These are phyloP conservation scores for Oegoconia quadripuncta DNA, from an alignment of 2,888 invertebrate species.

Conservation along the genomic window DNA sequence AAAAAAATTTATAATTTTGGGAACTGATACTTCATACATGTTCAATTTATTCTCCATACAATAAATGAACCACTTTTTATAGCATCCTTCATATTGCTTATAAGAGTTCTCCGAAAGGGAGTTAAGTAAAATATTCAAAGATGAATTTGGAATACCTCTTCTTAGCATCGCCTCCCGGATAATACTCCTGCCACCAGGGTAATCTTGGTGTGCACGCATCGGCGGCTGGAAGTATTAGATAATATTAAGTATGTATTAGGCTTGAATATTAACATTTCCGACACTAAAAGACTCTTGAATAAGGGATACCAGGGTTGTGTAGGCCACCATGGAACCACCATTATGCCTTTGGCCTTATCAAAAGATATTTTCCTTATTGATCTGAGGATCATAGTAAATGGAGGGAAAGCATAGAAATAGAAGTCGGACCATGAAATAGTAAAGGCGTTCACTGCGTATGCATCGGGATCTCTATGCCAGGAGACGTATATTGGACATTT, in stretches of 20 bases:
- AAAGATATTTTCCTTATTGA: constrained; percentile 9
- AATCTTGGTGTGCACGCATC: constrained; percentile 10
- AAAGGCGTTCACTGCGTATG: constrained; percentile 10
- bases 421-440: constrained; percentile 5
- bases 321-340: constrained; percentile 13
- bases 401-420: constrained; percentile 12
- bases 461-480: too few relatives aligned
- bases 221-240: constrained; percentile 10
- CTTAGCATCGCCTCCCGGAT: constrained; percentile 13
- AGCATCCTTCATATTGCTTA: constrained; percentile 16
- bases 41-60: constrained; percentile 14
- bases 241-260: constrained; percentile 9
- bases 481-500: constrained; percentile 12
- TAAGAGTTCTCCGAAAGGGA: constrained; percentile 13
- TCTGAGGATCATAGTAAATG: constrained; percentile 7
- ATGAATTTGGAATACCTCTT: constrained; percentile 9
- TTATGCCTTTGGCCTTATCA: constrained; percentile 10
- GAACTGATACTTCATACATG: constrained; percentile 8
- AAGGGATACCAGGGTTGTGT: too few relatives aligned
- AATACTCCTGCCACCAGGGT: constrained; percentile 18
- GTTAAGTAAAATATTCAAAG: constrained; percentile 8
- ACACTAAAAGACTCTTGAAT: constrained; percentile 5
- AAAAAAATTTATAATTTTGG: constrained; percentile 11
- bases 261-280: constrained; percentile 4
- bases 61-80: constrained; percentile 16